Base-by-base conservation (phyloP, 2,888 invertebrate species). In the Cephalotes varians region DNA sequence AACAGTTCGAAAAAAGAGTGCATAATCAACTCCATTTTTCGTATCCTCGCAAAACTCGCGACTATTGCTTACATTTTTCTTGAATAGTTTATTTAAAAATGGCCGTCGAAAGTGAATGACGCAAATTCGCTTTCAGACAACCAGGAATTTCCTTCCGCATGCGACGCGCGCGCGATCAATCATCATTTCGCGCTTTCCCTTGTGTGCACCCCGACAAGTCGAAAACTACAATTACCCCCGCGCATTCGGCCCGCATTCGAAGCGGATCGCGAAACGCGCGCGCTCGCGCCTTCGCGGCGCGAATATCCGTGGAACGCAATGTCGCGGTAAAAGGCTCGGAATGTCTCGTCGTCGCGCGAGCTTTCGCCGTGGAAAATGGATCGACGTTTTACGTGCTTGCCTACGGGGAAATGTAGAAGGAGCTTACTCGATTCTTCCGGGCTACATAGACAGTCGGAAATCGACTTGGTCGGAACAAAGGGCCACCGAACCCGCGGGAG, bases 361-460 rank as follows among this genome's bases (percentile, higher is more conserved):
- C 62, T 69, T 73, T 85, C 69, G 72, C 49, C 77, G 58, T 44
- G 73, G 74, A 67, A 84, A 85, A 85, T 83, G 56, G 79, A 85
- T 85, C 69, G 84, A 65, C 77, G n/a, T 79, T 85, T 85, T 85
- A 82, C 84, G 84, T 85, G 83, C 34, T 49, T 9, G 37, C 40
- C 51, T 49, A 60, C 12, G 62, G 25, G 21, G 28, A 54, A 37
- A 49, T 47, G 40, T 18, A 18, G 31, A 54, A 76, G 31, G 21
- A 58, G 60, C 58, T 51, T 2, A 6, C 69, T 73, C 81, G 60
- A 47, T 60, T 77, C 51, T 77, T 44, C 51, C 60, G 51, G 21
- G n/a, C 7, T 51, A 51, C 69, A 60, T 62, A 62, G 60, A 34
- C 65, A 49, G 44, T n/a, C 67, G 65, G 77, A 79, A 79, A 85